Percentiles rank a stretch among this genome's conserved stretches.
phyloP scores from a whole-genome alignment of 2,888 invertebrate genomes.

The Patella ulyssiponensis region DNA sequence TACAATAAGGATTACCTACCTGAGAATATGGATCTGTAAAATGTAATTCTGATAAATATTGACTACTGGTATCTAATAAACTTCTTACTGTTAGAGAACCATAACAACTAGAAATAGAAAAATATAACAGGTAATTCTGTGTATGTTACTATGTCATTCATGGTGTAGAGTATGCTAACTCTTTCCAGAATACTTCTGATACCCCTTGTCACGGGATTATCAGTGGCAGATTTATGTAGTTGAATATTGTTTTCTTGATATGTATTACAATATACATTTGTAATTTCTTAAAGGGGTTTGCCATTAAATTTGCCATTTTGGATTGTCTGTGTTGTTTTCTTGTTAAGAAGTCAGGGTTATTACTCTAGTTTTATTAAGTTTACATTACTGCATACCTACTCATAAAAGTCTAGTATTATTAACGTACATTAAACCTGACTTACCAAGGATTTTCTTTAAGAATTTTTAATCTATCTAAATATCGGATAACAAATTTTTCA shows the following conservation, averaged over 20 bases:
- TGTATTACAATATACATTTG: too few species aligned
- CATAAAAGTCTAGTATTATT: neutral
- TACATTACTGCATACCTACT: neutral
- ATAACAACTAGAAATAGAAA: conserved; percentile 75
- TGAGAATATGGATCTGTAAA: conserved; percentile 88
- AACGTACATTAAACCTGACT: neutral
- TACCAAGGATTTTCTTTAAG: conserved; percentile 86
- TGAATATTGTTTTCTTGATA: too few species aligned
- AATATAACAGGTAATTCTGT: conserved; percentile 7
- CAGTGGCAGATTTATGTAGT: too few species aligned
- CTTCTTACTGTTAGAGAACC: conserved; percentile 90
- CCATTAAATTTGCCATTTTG: too few species aligned
- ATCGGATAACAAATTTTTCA: conserved; percentile 85
- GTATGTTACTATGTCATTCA: too few species aligned
- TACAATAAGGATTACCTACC: conserved; percentile 69
- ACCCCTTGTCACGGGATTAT: too few species aligned
- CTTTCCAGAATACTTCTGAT: too few species aligned
- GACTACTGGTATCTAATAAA: conserved; percentile 92
- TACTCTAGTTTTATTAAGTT: too few species aligned
- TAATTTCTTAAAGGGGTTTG: too few species aligned
- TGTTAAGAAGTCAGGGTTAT: too few species aligned
- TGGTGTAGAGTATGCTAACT: too few species aligned
- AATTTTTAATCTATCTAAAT: conserved; percentile 83
- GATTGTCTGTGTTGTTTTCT: too few species aligned
- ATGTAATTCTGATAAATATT: conserved; percentile 89